phyloP scores from a whole-genome alignment of 2,888 invertebrate species.

The Tribolium freemani region DNA sequence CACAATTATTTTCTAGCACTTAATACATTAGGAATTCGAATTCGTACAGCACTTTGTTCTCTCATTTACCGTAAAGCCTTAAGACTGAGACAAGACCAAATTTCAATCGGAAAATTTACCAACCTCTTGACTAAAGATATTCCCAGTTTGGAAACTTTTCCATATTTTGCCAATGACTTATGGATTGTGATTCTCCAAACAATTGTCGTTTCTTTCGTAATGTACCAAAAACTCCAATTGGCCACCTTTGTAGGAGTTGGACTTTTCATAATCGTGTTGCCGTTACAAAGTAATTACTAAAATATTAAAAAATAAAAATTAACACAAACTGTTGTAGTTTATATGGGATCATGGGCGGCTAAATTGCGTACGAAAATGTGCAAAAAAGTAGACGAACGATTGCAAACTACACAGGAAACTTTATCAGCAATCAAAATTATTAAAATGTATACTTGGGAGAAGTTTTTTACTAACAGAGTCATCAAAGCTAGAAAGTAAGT shows the following conservation, averaged over 20 bases:
- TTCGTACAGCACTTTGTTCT: slow-evolving; percentile 85
- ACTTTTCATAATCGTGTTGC: slow-evolving; percentile 67
- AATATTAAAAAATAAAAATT: background rate
- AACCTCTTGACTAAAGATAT: slow-evolving; percentile 96
- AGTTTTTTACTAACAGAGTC: slow-evolving; percentile 67
- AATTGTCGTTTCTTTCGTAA: slow-evolving; percentile 82
- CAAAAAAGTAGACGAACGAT: slow-evolving; percentile 61
- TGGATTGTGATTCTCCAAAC: slow-evolving; percentile 93
- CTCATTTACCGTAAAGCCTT: slow-evolving; percentile 82
- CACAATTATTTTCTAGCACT: slow-evolving; percentile 90
- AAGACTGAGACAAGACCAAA: slow-evolving; percentile 74
- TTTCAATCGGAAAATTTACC: slow-evolving; percentile 80
- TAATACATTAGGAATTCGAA: slow-evolving; percentile 84
- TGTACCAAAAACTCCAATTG: slow-evolving; percentile 74
- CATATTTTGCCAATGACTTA: slow-evolving; percentile 89
- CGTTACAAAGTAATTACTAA: slow-evolving; percentile 64
- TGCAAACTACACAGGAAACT: slow-evolving; percentile 59
- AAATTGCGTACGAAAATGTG: slow-evolving; percentile 52
- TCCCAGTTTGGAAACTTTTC: slow-evolving; percentile 88
- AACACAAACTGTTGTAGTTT: background rate
- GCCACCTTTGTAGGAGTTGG: slow-evolving; percentile 71
- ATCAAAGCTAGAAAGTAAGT: slow-evolving; percentile 65
- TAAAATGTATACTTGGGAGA: slow-evolving; percentile 62
- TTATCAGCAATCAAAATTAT: slow-evolving; percentile 59
- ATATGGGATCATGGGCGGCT: slow-evolving; percentile 3